Conservation (phyloP, 2,888 invertebrate genomes). For the Lordiphosa fenestrarum region DNA sequence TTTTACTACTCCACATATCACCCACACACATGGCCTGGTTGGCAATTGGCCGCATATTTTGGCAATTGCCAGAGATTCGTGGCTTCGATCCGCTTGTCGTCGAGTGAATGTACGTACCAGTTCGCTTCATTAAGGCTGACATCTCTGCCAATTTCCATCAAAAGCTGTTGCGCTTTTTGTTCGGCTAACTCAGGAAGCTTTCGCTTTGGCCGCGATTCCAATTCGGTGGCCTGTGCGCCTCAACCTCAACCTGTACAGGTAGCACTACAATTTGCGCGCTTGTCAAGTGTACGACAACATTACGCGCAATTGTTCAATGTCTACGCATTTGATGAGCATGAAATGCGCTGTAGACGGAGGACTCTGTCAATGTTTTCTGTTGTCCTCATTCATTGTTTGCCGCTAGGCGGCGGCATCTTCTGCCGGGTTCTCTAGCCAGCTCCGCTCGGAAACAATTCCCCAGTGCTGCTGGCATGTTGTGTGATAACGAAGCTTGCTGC, state of each 20-base stretch:
- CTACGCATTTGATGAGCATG: constrained; percentile 74
- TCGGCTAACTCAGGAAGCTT: constrained; percentile 59
- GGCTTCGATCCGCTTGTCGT: constrained; percentile 42
- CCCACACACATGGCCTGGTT: constrained; percentile 25
- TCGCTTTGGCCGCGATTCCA: constrained; percentile 45
- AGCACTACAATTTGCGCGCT: constrained; percentile 73
- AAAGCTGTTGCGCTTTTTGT: constrained; percentile 47
- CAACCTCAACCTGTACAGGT: constrained; percentile 42
- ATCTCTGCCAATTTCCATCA: constrained; percentile 72
- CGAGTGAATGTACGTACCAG: constrained; percentile 43
- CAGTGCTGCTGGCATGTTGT: constrained; percentile 71
- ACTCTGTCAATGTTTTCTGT: constrained; percentile 16
- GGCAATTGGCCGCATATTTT: constrained; percentile 49
- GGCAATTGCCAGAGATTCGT: constrained; percentile 38
- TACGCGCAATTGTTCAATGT: constrained; percentile 76
- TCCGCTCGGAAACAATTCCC: constrained; percentile 55
- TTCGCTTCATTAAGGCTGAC: constrained; percentile 66
- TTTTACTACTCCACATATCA: constrained; percentile 47
- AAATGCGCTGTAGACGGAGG: constrained; percentile 50
- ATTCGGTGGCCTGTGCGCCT: background rate
- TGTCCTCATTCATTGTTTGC: constrained; percentile 63
- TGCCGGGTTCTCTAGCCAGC: constrained; percentile 8
- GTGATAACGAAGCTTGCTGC: constrained; percentile 63
- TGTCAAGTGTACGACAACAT: constrained; percentile 75
- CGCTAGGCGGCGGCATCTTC: constrained; percentile 35